These are phyloP conservation scores for Ammospiza maritima DNA, from an alignment of 2,797 vertebrate genomes.

Conservation along the genomic window DNA sequence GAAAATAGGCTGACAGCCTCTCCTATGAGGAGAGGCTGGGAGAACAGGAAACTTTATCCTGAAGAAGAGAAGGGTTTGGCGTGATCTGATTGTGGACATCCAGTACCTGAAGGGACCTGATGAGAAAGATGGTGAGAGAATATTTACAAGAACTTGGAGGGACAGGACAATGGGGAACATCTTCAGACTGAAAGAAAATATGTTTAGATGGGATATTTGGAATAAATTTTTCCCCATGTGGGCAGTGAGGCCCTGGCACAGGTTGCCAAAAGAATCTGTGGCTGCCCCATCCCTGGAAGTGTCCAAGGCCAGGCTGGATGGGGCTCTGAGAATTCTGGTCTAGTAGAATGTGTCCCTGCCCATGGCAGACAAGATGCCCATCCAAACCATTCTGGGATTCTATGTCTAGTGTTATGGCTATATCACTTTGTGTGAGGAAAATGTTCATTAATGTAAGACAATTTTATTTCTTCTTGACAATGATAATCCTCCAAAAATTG, in stretches of 20 bases:
- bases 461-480: neutral
- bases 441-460: neutral
- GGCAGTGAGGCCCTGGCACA: neutral
- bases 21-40: neutral
- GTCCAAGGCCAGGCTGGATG: neutral
- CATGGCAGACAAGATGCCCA: accelerated
- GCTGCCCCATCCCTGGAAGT: neutral
- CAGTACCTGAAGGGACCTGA: no score
- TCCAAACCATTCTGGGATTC: neutral
- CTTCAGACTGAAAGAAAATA: neutral
- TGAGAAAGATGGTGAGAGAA: neutral
- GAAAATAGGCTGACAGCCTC: neutral
- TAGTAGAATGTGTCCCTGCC: accelerated
- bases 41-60: neutral
- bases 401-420: neutral
- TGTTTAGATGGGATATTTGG: neutral
- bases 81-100: neutral
- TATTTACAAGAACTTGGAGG: neutral
- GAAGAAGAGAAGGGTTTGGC: neutral
- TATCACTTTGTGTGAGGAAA: neutral
- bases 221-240: neutral
- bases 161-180: neutral
- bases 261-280: neutral
- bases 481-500: neutral
- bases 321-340: neutral